Conservation (phyloP, 2,113 vertebrate species). For the Ailurus styani region DNA sequence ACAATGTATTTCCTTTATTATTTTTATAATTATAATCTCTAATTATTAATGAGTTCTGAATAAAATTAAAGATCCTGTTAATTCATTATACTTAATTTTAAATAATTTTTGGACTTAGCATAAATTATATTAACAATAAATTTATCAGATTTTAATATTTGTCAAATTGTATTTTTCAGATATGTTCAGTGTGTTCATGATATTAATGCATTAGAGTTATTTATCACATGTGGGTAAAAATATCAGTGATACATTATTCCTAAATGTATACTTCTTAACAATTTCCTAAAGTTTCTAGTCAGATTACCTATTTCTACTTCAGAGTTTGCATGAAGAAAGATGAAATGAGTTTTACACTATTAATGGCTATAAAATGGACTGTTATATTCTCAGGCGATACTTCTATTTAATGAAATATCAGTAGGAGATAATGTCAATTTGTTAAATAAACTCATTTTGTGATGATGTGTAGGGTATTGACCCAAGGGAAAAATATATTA, state of each 20-base stretch:
- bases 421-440: background rate
- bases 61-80: background rate
- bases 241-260: background rate
- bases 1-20: background rate
- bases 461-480: background rate
- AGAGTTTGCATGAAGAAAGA: background rate
- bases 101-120: background rate
- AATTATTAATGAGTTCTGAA: background rate
- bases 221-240: background rate
- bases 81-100: background rate
- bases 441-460: background rate
- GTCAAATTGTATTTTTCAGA: background rate
- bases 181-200: background rate
- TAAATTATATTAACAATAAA: background rate
- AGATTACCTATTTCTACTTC: background rate
- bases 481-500: background rate
- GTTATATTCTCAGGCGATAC: background rate
- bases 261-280: background rate
- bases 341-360: background rate
- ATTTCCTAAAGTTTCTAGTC: background rate
- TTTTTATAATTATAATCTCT: background rate
- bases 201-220: background rate
- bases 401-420: background rate
- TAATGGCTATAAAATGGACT: background rate
- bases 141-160: background rate